A percentile compares a stretch with the other conserved stretches of the same genome.
phyloP scores from a whole-genome alignment of 2,888 invertebrate genomes.

The Brachyptera risi region DNA sequence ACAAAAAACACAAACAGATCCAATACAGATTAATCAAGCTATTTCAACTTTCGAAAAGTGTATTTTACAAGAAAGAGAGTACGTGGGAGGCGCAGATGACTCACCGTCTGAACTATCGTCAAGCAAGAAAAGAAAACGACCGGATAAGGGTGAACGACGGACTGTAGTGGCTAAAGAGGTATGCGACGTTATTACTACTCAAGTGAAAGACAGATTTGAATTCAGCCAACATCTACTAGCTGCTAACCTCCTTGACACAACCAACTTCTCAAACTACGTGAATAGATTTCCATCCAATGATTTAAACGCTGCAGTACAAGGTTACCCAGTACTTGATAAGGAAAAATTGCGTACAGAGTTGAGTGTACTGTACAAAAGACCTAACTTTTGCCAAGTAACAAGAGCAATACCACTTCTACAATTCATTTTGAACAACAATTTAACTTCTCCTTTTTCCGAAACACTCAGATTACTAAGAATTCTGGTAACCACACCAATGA shows the following conservation, averaged over 20 bases:
- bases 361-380: slow-evolving; percentile 35
- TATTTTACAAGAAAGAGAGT: slow-evolving; percentile 23
- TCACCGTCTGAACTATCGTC: background rate
- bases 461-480: slow-evolving; percentile 37
- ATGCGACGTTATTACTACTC: slow-evolving; percentile 37
- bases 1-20: slow-evolving; percentile 27
- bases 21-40: slow-evolving; percentile 19
- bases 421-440: slow-evolving; percentile 34
- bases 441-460: slow-evolving; percentile 35
- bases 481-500: slow-evolving; percentile 38
- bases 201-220: slow-evolving; percentile 35
- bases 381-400: slow-evolving; percentile 32
- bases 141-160: background rate
- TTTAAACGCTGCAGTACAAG: background rate
- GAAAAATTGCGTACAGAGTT: slow-evolving; percentile 36
- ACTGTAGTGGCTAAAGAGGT: slow-evolving; percentile 34
- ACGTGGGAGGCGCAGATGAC: background rate
- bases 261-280: slow-evolving; percentile 9
- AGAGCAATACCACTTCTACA: slow-evolving; percentile 30
- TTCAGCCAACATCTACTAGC: slow-evolving; percentile 37
- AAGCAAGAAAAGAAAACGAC: background rate
- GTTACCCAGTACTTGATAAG: slow-evolving; percentile 35
- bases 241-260: slow-evolving; percentile 34
- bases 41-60: slow-evolving; percentile 28
- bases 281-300: background rate